A percentile compares a stretch with the other conserved stretches of the same genome.
phyloP scores from a whole-genome alignment of 2,888 invertebrate species.

The Apotomis betuletana region DNA sequence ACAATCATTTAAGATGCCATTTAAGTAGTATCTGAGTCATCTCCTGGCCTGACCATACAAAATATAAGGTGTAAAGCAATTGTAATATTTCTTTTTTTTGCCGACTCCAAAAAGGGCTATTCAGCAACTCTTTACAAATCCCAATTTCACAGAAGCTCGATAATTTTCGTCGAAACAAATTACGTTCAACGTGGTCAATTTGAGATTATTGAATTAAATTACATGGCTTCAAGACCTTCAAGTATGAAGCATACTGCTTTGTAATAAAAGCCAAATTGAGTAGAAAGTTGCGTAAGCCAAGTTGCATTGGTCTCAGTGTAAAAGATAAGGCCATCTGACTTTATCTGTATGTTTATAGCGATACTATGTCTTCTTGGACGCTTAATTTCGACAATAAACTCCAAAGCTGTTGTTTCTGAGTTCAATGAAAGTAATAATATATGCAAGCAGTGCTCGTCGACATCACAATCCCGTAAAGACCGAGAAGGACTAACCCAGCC shows the following conservation, averaged over 20 bases:
- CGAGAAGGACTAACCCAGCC: too few relatives aligned
- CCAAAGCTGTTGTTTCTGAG: constrained; percentile 7
- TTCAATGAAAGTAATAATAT: not conserved
- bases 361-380: constrained; percentile 2
- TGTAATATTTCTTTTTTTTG: not conserved
- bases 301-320: not conserved
- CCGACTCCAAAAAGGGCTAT: constrained; percentile 6
- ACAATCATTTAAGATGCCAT: too few relatives aligned
- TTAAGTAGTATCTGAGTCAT: too few relatives aligned
- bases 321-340: constrained; percentile 13
- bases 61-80: not conserved
- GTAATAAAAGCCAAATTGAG: constrained; percentile 20
- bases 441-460: not conserved
- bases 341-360: constrained; percentile 13
- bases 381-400: constrained; percentile 5
- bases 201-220: constrained; percentile 35
- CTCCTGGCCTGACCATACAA: too few relatives aligned
- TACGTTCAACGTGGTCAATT: constrained; percentile 40
- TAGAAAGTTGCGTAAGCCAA: constrained; percentile 10
- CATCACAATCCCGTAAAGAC: too few relatives aligned
- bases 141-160: constrained; percentile 23
- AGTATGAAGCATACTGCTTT: constrained; percentile 1
- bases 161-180: constrained; percentile 39
- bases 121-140: constrained; percentile 21
- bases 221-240: not conserved